Evolutionary conservation across 2,888 invertebrate genomes (phyloP).

Genomic region (Drosophila infuscata): DNA sequence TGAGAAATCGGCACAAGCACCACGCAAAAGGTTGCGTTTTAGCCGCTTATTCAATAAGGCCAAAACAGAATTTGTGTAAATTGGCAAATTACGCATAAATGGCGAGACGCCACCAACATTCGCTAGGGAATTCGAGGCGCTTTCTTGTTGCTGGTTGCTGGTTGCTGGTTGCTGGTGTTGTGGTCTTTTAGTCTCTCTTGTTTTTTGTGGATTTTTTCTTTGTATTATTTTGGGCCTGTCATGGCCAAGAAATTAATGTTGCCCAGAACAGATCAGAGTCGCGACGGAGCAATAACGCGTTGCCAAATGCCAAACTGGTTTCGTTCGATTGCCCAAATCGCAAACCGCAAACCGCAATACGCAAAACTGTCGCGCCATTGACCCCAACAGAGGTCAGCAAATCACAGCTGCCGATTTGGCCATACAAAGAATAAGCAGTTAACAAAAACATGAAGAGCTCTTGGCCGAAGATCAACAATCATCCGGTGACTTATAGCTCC

Average conservation of each 20-base stretch:
- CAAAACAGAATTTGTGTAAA: slow-evolving; percentile 60
- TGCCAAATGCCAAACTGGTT: slow-evolving; percentile 45
- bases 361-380: slow-evolving; percentile 13
- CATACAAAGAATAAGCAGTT: neutral
- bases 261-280: slow-evolving; percentile 37
- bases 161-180: neutral
- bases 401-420: neutral
- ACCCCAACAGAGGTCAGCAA: slow-evolving; percentile 56
- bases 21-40: slow-evolving; percentile 46
- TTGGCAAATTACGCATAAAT: slow-evolving; percentile 66
- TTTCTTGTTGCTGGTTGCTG: slow-evolving; percentile 6
- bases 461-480: slow-evolving; percentile 1
- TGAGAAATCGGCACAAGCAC: slow-evolving; percentile 28
- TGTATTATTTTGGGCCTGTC: slow-evolving; percentile 33
- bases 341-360: neutral
- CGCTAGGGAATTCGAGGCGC: slow-evolving; percentile 50
- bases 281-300: slow-evolving; percentile 38
- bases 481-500: slow-evolving; percentile 13
- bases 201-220: neutral
- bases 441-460: neutral
- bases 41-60: slow-evolving; percentile 45
- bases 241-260: slow-evolving; percentile 49
- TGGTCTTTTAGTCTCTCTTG: neutral
- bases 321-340: slow-evolving; percentile 8
- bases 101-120: slow-evolving; percentile 43